Conservation (phyloP, 2,113 vertebrate genomes). For the Epinephelus moara region DNA sequence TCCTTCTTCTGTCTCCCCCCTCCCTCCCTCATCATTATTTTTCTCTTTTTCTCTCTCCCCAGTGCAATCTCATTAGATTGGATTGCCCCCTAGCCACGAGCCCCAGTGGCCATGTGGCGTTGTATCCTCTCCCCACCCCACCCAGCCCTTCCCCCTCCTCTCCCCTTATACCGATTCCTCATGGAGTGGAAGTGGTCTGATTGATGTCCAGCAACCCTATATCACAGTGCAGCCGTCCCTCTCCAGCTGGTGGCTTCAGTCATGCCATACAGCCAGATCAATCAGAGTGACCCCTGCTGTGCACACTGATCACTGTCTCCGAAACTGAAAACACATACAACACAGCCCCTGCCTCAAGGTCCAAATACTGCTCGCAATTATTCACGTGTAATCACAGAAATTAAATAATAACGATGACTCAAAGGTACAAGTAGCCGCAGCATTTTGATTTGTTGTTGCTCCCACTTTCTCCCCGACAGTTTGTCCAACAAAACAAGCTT, state of each 20-base stretch:
- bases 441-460: conserved; percentile 14
- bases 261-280: conserved; percentile 77
- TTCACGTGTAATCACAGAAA: conserved; percentile 44
- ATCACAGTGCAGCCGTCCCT: conserved; percentile 76
- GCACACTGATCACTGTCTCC: conserved; percentile 73
- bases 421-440: neutral
- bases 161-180: conserved; percentile 64
- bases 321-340: conserved; percentile 64
- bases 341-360: conserved; percentile 28
- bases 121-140: conserved; percentile 50
- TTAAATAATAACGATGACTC: conserved; percentile 20
- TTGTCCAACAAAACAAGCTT: conserved; percentile 88
- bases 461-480: conserved; percentile 55
- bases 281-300: conserved; percentile 73
- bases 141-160: neutral
- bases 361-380: conserved; percentile 1
- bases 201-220: conserved; percentile 84
- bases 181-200: conserved; percentile 77
- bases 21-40: conserved; percentile 57
- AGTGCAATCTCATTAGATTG: conserved; percentile 79
- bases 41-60: conserved; percentile 54
- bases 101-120: conserved; percentile 75
- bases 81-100: conserved; percentile 75
- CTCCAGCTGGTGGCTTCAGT: conserved; percentile 84
- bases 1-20: conserved; percentile 25